These are phyloP conservation scores for Syncerus caffer DNA, from an alignment of 2,797 vertebrate species.

Conservation along the genomic window DNA sequence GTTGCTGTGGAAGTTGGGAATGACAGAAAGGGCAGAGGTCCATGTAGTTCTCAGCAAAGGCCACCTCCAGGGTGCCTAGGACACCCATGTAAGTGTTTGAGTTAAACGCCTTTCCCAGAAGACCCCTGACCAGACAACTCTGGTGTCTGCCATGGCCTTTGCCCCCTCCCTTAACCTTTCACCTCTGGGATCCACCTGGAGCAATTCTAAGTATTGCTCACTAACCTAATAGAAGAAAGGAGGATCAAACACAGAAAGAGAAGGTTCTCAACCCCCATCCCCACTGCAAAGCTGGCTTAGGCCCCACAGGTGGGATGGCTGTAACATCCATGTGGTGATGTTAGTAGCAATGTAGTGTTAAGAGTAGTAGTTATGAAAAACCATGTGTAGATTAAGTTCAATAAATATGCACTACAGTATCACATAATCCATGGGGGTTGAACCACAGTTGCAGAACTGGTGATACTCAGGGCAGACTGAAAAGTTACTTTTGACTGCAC, in stretches of 20 bases:
- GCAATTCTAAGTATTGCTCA: not conserved
- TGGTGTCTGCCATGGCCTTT: not conserved
- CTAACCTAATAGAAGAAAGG: not conserved
- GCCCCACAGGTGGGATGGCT: not conserved
- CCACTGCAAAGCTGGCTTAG: not conserved
- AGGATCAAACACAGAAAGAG: not conserved
- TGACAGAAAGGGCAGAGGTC: not conserved
- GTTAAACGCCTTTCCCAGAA: not conserved
- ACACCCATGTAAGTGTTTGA: not conserved
- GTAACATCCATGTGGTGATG: not conserved
- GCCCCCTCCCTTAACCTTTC: not conserved
- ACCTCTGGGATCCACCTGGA: not conserved
- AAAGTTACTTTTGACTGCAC: not conserved
- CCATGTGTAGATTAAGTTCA: not conserved
- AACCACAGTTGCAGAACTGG: not conserved
- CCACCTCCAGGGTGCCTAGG: not conserved
- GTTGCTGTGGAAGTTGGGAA: not conserved
- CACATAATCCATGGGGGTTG: too few relatives aligned
- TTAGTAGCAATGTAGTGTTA: not conserved
- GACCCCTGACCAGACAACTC: not conserved
- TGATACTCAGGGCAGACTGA: not conserved
- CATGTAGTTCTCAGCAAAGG: not conserved
- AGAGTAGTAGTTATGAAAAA: not conserved
- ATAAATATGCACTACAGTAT: not conserved
- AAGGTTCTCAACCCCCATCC: not conserved